Base-by-base conservation (phyloP, 2,113 vertebrate genomes). In the Erythrolamprus reginae region DNA sequence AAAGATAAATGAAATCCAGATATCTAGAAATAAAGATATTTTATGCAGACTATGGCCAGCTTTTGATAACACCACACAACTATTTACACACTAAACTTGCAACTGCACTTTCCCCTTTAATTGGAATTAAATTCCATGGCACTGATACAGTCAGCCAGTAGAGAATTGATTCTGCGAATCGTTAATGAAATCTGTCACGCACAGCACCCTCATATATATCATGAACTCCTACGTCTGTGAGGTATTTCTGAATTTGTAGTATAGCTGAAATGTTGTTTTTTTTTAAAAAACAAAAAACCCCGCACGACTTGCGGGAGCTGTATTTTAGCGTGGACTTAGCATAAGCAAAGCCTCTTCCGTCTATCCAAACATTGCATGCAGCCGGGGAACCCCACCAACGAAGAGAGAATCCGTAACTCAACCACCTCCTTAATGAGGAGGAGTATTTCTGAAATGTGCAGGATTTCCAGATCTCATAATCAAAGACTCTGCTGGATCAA, bases 231-330 rank as follows among this genome's bases (percentile, higher is more conserved):
- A 58, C 9, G 24, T 58, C 24, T 24, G 24, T 58, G 55, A 58
- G 24, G 24, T 8, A 58, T 10, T 58, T 58, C 51, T 52, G 51
- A 52, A 52, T 4, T 17, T 52, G 7, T 58, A 19, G 77, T 3
- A 21, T 3, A 51, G 26, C 21, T 89, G 23, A 82, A 82, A 53
- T 82, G n/a, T n/a, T n/a, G n/a, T n/a, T n/a, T n/a, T n/a, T n/a
- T n/a, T 45, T 53, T 21, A 17, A 21, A 45, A 77, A 84, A 48
- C n/a, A n/a, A n/a, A n/a, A n/a, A n/a, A n/a, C n/a, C n/a, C 5
- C 1, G 10, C 45, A 28, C 1, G n/a, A 8, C 0, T 21, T 17
- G 2, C 0, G 2, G 24, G 33, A 53, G 23, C 51, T 38, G 38
- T 82, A 82, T 89, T 88, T 45, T n/a, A 2, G 42, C 12, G 21